These are phyloP conservation scores for Ptiloglossa arizonensis DNA, from an alignment of 1,140 invertebrate genomes.

Conservation along the genomic window DNA sequence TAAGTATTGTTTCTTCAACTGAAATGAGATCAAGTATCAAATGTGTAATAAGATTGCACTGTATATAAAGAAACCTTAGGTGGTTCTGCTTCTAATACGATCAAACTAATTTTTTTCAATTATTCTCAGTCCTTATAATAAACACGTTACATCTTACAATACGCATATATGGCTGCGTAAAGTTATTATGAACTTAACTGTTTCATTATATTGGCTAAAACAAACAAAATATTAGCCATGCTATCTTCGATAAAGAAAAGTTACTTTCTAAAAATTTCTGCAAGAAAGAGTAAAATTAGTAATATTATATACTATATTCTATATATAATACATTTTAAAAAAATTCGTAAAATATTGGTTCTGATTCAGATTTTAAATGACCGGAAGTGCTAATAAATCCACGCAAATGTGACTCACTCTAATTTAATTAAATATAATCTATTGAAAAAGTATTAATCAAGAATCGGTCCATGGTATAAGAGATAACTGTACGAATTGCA, in stretches of 20 bases:
- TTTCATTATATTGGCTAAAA: too few species aligned
- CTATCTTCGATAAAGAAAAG: not conserved
- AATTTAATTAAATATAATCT: conserved; percentile 6
- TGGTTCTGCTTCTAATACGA: not conserved
- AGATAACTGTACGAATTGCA: not conserved
- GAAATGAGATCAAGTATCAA: not conserved
- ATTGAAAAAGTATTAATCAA: not conserved
- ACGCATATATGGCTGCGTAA: too few species aligned
- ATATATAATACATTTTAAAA: not conserved
- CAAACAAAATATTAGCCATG: not conserved
- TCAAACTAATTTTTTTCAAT: not conserved
- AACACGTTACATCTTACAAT: not conserved
- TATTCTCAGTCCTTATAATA: not conserved
- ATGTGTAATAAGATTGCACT: not conserved
- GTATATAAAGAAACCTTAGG: conserved; percentile 1
- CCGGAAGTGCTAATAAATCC: conserved; percentile 13
- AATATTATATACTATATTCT: not conserved
- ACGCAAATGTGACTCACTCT: conserved; percentile 15
- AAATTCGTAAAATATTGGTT: not conserved
- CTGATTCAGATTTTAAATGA: not conserved
- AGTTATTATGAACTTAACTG: too few species aligned
- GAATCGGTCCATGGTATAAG: not conserved
- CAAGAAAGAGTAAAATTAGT: not conserved
- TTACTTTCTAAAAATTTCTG: not conserved
- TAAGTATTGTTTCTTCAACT: not conserved